Conservation (phyloP, 2,797 vertebrate genomes). For the Carcharodon carcharias region DNA sequence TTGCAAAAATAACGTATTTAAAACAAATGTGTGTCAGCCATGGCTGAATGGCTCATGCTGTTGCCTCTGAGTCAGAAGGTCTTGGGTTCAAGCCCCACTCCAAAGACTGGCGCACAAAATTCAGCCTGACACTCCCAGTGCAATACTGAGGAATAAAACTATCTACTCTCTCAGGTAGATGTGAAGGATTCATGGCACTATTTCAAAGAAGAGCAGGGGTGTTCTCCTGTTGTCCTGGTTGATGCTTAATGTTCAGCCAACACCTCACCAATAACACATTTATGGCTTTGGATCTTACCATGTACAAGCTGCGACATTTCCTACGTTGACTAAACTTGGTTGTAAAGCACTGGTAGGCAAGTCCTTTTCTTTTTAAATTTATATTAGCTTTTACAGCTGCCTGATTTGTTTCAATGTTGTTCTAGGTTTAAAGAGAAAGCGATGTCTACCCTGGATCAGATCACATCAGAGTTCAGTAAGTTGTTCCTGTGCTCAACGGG, state of each 20-base stretch:
- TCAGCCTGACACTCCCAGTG: neutral
- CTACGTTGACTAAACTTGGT: neutral
- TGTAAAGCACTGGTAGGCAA: neutral
- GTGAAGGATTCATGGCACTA: neutral
- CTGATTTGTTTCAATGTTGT: conserved; percentile 39
- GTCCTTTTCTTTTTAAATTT: neutral
- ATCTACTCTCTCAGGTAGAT: neutral
- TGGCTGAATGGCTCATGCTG: neutral
- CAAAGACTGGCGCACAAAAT: neutral
- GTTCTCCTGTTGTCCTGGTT: neutral
- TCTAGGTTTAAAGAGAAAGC: conserved; percentile 60
- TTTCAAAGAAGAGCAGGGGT: neutral
- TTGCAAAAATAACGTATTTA: neutral
- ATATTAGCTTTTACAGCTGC: neutral
- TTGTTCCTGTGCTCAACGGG: neutral
- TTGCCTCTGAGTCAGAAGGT: neutral
- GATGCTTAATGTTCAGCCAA: neutral
- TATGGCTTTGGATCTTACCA: neutral
- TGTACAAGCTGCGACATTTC: neutral
- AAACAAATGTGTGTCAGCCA: neutral
- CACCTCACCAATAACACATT: neutral
- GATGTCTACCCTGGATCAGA: conserved; percentile 54
- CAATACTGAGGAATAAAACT: neutral
- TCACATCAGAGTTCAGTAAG: conserved; percentile 64
- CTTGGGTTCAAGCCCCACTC: neutral